These are phyloP conservation scores for Aramus guarauna DNA, from an alignment of 2,113 vertebrate species.

Conservation along the genomic window DNA sequence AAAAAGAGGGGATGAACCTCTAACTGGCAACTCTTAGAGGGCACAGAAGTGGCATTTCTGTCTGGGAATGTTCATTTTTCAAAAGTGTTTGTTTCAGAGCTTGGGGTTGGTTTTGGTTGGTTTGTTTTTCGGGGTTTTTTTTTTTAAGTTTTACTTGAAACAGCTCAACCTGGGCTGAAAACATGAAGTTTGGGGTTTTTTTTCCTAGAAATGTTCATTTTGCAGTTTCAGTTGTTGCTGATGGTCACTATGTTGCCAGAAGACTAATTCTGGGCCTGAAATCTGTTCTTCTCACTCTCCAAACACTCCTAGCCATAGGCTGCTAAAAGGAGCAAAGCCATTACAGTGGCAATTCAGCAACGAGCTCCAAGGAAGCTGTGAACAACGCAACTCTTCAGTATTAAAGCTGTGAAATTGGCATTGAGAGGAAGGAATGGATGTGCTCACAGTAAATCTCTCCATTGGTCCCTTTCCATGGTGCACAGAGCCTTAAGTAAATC, in stretches of 20 bases:
- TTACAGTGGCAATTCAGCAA: background rate
- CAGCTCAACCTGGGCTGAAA: background rate
- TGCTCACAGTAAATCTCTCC: background rate
- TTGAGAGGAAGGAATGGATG: background rate
- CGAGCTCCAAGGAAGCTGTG: background rate
- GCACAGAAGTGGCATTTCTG: background rate
- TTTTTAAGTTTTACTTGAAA: background rate
- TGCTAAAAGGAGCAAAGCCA: background rate
- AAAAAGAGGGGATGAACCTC: background rate
- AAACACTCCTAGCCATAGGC: background rate
- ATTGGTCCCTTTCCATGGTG: background rate
- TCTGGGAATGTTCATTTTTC: background rate
- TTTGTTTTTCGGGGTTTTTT: background rate
- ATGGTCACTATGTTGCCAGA: background rate
- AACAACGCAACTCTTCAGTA: background rate
- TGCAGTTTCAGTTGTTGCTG: background rate
- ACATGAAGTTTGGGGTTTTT: background rate
- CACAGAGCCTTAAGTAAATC: background rate
- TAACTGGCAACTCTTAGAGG: no score
- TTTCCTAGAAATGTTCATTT: constrained; percentile 3
- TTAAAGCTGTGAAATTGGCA: background rate
- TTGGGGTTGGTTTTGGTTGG: no score
- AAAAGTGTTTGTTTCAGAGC: background rate
- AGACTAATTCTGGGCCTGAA: background rate
- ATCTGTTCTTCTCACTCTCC: background rate